Percentiles rank a stretch among this genome's conserved stretches.
These are phyloP conservation scores for Caenorhabditis becei DNA, from an alignment of 2,888 invertebrate genomes.

Conservation along the genomic window DNA sequence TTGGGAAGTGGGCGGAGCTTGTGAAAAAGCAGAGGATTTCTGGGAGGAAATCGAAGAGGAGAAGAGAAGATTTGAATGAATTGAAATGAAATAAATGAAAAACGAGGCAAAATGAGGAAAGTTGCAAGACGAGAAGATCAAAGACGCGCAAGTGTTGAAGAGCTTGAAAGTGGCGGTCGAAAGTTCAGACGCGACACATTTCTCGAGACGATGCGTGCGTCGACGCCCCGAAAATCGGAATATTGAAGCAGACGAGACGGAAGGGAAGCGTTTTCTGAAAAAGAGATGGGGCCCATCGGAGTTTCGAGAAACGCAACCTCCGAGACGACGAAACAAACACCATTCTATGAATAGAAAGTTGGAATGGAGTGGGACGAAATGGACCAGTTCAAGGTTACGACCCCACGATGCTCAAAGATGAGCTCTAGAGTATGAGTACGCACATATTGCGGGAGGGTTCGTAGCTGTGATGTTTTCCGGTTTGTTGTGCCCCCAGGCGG, in stretches of 20 bases:
- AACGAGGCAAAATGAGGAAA: constrained; percentile 17
- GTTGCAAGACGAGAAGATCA: constrained; percentile 32
- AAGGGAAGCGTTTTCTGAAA: constrained; percentile 4
- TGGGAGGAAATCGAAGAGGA: constrained; percentile 26
- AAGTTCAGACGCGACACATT: constrained; percentile 39
- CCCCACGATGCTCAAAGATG: constrained; percentile 13
- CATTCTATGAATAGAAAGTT: constrained; percentile 52
- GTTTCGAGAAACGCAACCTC: constrained; percentile 13
- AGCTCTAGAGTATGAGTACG: constrained; percentile 3
- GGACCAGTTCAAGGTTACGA: constrained; percentile 38
- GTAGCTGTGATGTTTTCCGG: constrained; percentile 2
- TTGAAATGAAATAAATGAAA: constrained; percentile 15
- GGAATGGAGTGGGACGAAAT: too few species aligned
- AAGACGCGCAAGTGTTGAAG: constrained; percentile 41
- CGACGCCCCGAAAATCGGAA: background rate
- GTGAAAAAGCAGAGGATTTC: background rate
- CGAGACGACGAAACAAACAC: constrained; percentile 19
- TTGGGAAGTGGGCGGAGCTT: constrained; percentile 29
- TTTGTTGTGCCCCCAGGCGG: background rate
- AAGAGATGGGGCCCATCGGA: background rate
- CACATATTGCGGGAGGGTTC: constrained; percentile 37
- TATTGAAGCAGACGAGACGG: background rate
- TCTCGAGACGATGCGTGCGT: constrained; percentile 4
- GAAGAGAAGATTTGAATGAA: constrained; percentile 31
- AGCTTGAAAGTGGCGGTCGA: constrained; percentile 42